Evolutionary conservation across 2,797 vertebrate genomes (phyloP).

Genomic region (Etheostoma nigrum): DNA sequence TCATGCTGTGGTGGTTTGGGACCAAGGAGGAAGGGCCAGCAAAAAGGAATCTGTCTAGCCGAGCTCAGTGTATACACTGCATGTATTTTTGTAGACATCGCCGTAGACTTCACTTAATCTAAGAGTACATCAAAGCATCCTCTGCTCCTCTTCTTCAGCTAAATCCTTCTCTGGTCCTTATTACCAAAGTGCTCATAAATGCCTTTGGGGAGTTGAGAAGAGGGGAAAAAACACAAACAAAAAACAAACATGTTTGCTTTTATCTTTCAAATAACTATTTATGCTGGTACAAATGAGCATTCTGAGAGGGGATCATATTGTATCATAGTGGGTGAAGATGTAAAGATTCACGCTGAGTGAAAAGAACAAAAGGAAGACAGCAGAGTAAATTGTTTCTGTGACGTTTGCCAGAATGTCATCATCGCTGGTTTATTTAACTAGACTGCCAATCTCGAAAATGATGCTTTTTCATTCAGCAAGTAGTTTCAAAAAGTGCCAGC

Average conservation of each 20-base stretch:
- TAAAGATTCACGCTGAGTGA: constrained; percentile 47
- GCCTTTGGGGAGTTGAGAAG: constrained; percentile 79
- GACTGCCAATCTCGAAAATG: constrained; percentile 45
- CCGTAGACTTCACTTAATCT: constrained; percentile 85
- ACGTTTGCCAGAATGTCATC: constrained; percentile 61
- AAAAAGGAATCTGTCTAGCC: constrained; percentile 72
- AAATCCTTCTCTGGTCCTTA: constrained; percentile 85
- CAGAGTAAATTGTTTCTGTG: constrained; percentile 30
- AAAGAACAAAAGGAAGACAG: constrained; percentile 56
- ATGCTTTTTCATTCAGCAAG: constrained; percentile 48
- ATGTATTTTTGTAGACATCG: constrained; percentile 85
- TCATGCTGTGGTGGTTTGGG: constrained; percentile 81
- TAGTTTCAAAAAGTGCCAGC: constrained; percentile 55
- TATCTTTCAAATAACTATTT: constrained; percentile 87
- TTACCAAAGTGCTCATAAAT: constrained; percentile 87
- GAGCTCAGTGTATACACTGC: constrained; percentile 70
- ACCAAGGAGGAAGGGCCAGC: constrained; percentile 77
- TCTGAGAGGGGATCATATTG: constrained; percentile 64
- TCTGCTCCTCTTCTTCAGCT: constrained; percentile 76
- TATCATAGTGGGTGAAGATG: constrained; percentile 55
- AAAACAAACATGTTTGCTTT: constrained; percentile 89
- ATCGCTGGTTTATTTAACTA: constrained; percentile 15
- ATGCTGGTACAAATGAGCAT: constrained; percentile 85
- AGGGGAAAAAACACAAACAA: constrained; percentile 78
- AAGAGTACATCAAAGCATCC: constrained; percentile 87